phyloP scores from a whole-genome alignment of 2,113 vertebrate genomes.

The Anser cygnoides region DNA sequence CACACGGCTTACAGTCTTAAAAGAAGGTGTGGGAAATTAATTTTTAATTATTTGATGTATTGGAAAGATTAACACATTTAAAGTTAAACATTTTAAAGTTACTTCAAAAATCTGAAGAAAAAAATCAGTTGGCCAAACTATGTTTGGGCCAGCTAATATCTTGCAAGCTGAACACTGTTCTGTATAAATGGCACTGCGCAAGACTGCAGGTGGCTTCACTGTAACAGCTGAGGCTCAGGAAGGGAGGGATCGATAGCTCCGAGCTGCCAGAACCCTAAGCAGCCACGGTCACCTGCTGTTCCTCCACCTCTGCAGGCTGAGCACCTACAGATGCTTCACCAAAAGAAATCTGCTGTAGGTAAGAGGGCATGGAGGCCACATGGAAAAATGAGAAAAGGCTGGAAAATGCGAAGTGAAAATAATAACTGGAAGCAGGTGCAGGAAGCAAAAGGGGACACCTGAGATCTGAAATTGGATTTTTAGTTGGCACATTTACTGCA shows the following conservation, averaged over 20 bases:
- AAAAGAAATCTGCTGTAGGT: neutral
- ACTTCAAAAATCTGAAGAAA: too few relatives aligned
- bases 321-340: neutral
- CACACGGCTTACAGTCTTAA: neutral
- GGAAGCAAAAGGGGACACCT: neutral
- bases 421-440: neutral
- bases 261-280: neutral
- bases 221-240: neutral
- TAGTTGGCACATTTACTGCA: neutral
- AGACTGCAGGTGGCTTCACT: neutral
- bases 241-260: neutral
- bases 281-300: neutral
- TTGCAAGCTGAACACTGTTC: neutral
- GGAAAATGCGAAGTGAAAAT: neutral
- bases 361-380: neutral
- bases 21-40: neutral
- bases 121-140: neutral
- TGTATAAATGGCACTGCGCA: neutral
- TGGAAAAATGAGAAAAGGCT: neutral
- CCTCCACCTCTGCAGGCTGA: neutral
- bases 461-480: neutral
- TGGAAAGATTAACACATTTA: neutral
- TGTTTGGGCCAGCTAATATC: neutral
- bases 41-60: neutral
- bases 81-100: neutral